A percentile compares a stretch with the other conserved stretches of the same genome.
Evolutionary conservation across 2,113 vertebrate genomes (phyloP).

Genomic region (Nettapus auritus): DNA sequence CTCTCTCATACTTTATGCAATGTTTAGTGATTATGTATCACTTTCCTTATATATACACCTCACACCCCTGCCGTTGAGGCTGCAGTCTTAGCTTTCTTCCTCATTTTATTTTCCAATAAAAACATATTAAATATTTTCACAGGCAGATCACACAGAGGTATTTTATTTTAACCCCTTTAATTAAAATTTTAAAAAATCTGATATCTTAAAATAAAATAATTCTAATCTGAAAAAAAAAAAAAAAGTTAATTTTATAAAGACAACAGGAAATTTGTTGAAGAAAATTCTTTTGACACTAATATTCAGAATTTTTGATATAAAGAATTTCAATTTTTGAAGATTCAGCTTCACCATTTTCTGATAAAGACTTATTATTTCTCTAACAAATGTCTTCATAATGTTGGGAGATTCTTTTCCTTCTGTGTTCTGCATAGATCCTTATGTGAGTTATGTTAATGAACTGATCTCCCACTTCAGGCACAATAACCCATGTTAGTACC

Average conservation of each 20-base stretch:
- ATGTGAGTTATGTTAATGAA: neutral
- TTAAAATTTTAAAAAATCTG: neutral
- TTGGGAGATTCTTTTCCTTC: neutral
- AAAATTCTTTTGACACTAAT: neutral
- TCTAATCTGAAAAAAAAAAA: neutral
- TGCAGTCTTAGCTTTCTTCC: neutral
- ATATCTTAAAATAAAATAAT: neutral
- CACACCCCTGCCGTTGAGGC: no score
- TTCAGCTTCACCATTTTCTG: neutral
- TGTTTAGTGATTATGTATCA: neutral
- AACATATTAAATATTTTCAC: neutral
- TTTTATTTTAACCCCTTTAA: rapidly evolving
- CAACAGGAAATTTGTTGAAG: neutral
- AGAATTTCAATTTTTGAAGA: neutral
- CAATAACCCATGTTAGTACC: neutral
- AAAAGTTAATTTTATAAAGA: neutral
- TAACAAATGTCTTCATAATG: neutral
- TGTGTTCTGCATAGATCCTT: neutral
- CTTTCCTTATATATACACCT: neutral
- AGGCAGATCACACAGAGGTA: neutral
- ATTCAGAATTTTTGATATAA: neutral
- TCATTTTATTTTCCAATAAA: neutral
- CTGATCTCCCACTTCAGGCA: neutral
- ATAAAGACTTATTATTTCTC: neutral
- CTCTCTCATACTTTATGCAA: neutral